Evolutionary conservation across 2,797 vertebrate genomes (phyloP).

Genomic region (Enteromius anoplus): DNA sequence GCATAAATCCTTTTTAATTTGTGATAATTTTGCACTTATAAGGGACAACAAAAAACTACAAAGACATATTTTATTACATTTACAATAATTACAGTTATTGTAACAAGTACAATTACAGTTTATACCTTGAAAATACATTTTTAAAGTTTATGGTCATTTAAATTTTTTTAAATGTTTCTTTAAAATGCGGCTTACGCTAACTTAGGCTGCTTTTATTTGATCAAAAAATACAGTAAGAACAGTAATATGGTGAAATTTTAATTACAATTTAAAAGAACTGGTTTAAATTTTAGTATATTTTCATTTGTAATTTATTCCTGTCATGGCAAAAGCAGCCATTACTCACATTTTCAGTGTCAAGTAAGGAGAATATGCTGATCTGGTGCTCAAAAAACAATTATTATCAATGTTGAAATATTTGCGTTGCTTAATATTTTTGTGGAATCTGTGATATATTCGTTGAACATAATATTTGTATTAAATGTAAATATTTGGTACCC

Average conservation of each 20-base stretch:
- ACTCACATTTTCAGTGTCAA: background rate
- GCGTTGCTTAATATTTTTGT: background rate
- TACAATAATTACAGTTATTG: too few species aligned
- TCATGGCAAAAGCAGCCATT: background rate
- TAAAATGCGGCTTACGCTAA: background rate
- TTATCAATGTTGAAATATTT: background rate
- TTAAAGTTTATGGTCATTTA: background rate
- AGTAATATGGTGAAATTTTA: background rate
- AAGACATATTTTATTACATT: too few species aligned
- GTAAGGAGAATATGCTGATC: background rate
- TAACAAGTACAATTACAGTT: too few species aligned
- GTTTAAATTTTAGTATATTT: background rate
- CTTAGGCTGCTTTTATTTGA: background rate
- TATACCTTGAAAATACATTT: background rate
- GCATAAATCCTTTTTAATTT: too few species aligned
- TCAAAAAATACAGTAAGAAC: background rate
- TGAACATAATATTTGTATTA: background rate
- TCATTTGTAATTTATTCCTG: background rate
- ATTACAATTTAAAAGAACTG: background rate
- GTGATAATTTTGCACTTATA: too few species aligned
- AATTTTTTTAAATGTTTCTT: background rate
- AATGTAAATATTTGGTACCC: background rate
- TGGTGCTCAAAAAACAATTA: background rate
- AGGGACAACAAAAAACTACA: too few species aligned
- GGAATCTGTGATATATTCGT: background rate